A percentile compares a stretch with the other conserved stretches of the same genome.
These are phyloP conservation scores for Palythoa grandiflora DNA, from an alignment of 92 coral and sea anemone genomes.

Conservation along the genomic window DNA sequence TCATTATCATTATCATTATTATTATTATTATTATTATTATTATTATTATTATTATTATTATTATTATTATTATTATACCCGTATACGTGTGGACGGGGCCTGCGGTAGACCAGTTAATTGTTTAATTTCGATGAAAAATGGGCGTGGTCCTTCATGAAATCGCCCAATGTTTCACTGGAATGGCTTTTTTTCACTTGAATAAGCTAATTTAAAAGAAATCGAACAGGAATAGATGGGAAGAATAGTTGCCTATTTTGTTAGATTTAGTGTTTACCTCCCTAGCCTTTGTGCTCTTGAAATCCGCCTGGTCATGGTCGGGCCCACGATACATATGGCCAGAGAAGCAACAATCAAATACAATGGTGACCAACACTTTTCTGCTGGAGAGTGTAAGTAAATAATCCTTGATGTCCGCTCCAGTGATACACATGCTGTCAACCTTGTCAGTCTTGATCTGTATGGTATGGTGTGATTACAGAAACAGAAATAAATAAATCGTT, in stretches of 20 bases:
- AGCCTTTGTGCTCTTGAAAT: conserved; percentile 14
- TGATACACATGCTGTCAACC: not conserved
- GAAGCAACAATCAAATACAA: conserved; percentile 27
- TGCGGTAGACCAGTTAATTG: too few species aligned
- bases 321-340: conserved; percentile 35
- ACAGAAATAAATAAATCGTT: not conserved
- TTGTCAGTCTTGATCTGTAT: not conserved
- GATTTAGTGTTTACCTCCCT: not conserved
- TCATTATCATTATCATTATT: too few species aligned
- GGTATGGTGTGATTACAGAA: not conserved
- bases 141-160: too few species aligned
- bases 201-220: too few species aligned
- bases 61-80: too few species aligned
- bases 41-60: too few species aligned
- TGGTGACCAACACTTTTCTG: conserved; percentile 3
- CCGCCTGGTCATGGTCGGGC: not conserved
- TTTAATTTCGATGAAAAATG: too few species aligned
- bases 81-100: too few species aligned
- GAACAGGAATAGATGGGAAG: too few species aligned
- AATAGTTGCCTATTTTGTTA: not conserved
- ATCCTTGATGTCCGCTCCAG: not conserved
- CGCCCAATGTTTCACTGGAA: too few species aligned
- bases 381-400: not conserved
- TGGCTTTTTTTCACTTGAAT: too few species aligned
- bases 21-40: too few species aligned